Percentiles rank a stretch among this genome's conserved stretches.
Evolutionary conservation across 2,113 vertebrate genomes (phyloP).

Genomic region (Myotis brandtii): DNA sequence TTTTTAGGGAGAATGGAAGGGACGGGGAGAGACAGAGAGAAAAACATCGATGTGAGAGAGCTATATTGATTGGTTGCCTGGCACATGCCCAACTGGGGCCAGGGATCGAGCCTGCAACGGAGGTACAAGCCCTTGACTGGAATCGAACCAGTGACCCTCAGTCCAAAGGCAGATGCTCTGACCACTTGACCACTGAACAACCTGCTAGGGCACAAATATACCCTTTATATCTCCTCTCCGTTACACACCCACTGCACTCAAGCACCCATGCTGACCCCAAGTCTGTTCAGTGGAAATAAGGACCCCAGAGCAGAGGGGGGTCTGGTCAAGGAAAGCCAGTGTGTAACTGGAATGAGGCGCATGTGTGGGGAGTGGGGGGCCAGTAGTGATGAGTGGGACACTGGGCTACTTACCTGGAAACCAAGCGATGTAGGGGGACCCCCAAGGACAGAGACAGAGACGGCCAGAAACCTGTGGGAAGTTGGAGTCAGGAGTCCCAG

Average conservation of each 20-base stretch:
- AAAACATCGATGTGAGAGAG: too few species aligned
- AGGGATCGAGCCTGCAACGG: too few species aligned
- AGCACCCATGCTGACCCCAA: background rate
- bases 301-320: background rate
- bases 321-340: background rate
- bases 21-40: too few species aligned
- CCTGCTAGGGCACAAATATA: background rate
- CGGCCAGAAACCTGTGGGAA: slow-evolving; percentile 69
- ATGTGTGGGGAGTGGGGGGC: too few species aligned
- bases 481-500: slow-evolving; percentile 31
- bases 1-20: too few species aligned
- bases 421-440: slow-evolving; percentile 70
- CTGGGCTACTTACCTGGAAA: slow-evolving; percentile 77
- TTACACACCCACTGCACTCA: background rate
- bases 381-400: too few species aligned
- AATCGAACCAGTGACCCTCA: too few species aligned
- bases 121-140: too few species aligned
- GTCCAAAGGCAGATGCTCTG: too few species aligned
- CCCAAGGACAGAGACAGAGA: slow-evolving; percentile 75
- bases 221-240: background rate
- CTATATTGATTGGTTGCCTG: too few species aligned
- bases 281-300: background rate
- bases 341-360: background rate
- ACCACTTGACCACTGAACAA: too few species aligned
- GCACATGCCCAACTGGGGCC: too few species aligned